phyloP scores from a whole-genome alignment of 2,797 vertebrate species.

The Myotis daubentonii region DNA sequence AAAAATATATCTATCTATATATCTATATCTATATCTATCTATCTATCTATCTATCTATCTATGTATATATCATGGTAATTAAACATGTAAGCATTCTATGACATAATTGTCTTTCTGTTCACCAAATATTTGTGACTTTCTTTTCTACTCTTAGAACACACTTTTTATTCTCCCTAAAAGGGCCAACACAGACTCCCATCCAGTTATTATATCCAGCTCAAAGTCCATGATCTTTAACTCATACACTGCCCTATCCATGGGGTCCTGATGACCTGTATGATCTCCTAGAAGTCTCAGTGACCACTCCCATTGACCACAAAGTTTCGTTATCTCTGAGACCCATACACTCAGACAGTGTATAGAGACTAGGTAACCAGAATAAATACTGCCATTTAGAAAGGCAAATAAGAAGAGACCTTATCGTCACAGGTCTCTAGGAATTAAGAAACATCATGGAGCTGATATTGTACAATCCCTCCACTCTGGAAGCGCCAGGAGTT shows the following conservation, averaged over 20 bases:
- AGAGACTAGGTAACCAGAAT: neutral
- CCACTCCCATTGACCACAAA: neutral
- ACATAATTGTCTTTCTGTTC: neutral
- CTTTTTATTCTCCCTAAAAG: neutral
- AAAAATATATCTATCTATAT: too few relatives aligned
- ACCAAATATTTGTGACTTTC: neutral
- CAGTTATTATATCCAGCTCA: neutral
- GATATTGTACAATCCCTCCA: fast-evolving
- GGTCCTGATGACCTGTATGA: neutral
- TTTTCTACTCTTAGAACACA: neutral
- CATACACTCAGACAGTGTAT: neutral
- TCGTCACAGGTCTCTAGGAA: neutral
- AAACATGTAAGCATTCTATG: neutral
- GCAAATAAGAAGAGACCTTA: neutral
- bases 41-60: too few relatives aligned
- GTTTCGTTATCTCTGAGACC: neutral
- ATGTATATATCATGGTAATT: neutral
- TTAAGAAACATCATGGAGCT: neutral
- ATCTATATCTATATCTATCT: too few relatives aligned
- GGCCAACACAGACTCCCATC: neutral
- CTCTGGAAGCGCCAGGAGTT: neutral
- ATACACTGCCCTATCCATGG: neutral
- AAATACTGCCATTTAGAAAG: neutral
- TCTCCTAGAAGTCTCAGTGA: neutral
- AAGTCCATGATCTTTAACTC: neutral